These are phyloP conservation scores for Cottoperca gobio DNA, from an alignment of 2,797 vertebrate species.

Conservation along the genomic window DNA sequence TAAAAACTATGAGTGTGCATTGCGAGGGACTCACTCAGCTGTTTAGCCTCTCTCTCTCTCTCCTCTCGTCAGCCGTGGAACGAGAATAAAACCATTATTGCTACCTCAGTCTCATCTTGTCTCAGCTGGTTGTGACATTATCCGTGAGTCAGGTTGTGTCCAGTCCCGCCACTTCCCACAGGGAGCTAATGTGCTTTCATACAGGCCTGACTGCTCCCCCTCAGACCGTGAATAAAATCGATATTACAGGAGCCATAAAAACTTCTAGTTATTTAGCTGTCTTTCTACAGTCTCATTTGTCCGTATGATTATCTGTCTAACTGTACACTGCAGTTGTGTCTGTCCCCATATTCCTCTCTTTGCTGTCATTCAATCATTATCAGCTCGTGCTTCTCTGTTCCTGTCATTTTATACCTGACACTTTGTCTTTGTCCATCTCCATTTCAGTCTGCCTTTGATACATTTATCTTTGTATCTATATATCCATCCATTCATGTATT, in stretches of 20 bases:
- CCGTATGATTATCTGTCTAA: constrained; percentile 28
- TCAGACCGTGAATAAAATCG: constrained; percentile 68
- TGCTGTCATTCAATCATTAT: constrained; percentile 25
- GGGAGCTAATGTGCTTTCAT: constrained; percentile 65
- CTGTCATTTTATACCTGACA: constrained; percentile 17
- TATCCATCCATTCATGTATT: not conserved
- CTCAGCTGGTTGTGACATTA: constrained; percentile 62
- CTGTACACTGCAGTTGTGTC: constrained; percentile 18
- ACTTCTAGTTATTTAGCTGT: constrained; percentile 48
- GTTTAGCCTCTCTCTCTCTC: not conserved
- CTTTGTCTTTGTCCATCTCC: constrained; percentile 11
- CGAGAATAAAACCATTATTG: constrained; percentile 45
- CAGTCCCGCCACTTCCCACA: constrained; percentile 50
- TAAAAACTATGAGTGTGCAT: constrained; percentile 30
- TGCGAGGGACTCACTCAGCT: constrained; percentile 7
- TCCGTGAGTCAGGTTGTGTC: constrained; percentile 48
- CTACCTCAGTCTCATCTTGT: constrained; percentile 24
- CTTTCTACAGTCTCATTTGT: constrained; percentile 29
- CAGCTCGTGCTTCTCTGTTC: constrained; percentile 12
- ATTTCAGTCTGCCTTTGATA: constrained; percentile 23
- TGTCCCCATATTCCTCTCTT: constrained; percentile 20
- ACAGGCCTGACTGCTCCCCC: constrained; percentile 55
- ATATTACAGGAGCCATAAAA: constrained; percentile 63
- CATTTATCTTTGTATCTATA: constrained; percentile 9
- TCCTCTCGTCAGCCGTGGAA: not conserved